A percentile compares a stretch with the other conserved stretches of the same genome.
These are phyloP conservation scores for Calephelis perditalis DNA, from an alignment of 2,888 invertebrate species.

Conservation along the genomic window DNA sequence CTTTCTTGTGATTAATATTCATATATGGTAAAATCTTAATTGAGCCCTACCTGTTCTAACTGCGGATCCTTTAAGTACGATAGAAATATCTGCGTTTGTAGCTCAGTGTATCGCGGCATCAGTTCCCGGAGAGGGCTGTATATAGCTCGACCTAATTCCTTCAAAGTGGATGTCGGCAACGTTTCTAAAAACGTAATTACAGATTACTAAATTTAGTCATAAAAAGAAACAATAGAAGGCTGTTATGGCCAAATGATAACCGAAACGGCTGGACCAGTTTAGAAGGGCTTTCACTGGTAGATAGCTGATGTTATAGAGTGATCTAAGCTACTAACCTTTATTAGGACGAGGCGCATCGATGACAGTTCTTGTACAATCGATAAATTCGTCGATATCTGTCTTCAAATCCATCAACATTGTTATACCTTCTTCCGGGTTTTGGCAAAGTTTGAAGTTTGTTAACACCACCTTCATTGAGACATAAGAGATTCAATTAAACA, in stretches of 20 bases:
- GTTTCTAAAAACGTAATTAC: constrained; percentile 36
- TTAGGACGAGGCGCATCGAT: constrained; percentile 45
- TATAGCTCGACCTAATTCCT: constrained; percentile 54
- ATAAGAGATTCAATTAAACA: too few relatives aligned
- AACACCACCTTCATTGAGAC: constrained; percentile 43
- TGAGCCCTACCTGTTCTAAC: constrained; percentile 45
- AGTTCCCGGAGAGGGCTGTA: constrained; percentile 57
- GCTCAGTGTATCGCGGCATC: constrained; percentile 51
- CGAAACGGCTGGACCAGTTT: too few relatives aligned
- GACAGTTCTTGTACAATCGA: constrained; percentile 41
- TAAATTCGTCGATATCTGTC: constrained; percentile 56
- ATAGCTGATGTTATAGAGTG: too few relatives aligned
- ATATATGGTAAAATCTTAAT: neutral
- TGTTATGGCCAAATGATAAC: too few relatives aligned
- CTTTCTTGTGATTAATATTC: neutral
- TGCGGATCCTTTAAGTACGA: constrained; percentile 44
- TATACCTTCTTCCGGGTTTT: constrained; percentile 51
- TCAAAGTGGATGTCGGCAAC: constrained; percentile 36
- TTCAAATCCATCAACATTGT: constrained; percentile 45
- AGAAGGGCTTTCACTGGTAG: too few relatives aligned
- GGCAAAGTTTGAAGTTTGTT: constrained; percentile 52
- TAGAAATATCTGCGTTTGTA: constrained; percentile 47
- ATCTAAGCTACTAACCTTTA: constrained; percentile 39
- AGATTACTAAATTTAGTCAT: too few relatives aligned
- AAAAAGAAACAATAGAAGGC: too few relatives aligned